Evolutionary conservation across 2,113 vertebrate species (phyloP).

Genomic region (Cebus imitator): DNA sequence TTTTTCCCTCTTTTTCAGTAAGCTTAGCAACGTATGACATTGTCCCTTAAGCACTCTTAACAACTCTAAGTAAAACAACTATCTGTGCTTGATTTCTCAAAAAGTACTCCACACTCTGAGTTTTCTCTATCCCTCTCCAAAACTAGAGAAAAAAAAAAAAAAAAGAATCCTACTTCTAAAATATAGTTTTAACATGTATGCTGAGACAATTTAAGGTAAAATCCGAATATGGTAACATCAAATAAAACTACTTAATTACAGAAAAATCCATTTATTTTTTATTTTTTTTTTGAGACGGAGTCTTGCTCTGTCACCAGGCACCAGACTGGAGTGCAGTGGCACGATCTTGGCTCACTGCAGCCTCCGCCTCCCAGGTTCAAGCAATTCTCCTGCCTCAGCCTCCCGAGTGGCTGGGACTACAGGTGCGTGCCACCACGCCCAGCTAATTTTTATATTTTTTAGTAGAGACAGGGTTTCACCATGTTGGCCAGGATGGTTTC

Average conservation of each 20-base stretch:
- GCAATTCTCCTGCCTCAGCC: no score
- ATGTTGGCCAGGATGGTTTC: no score
- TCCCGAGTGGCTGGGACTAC: no score
- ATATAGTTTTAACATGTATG: not conserved
- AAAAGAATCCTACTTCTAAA: not conserved
- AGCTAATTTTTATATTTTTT: no score
- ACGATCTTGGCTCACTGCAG: no score
- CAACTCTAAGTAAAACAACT: not conserved
- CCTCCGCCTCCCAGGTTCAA: no score
- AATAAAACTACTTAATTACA: constrained; percentile 8
- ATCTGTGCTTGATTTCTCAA: not conserved
- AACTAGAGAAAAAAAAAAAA: not conserved
- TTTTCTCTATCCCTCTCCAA: not conserved
- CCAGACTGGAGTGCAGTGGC: no score
- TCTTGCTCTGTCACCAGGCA: no score
- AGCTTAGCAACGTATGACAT: not conserved
- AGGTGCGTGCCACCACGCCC: no score
- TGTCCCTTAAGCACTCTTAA: not conserved
- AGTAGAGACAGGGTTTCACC: no score
- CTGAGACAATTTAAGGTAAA: constrained; percentile 16
- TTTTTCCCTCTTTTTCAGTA: not conserved
- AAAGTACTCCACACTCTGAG: not conserved
- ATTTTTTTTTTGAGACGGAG: no score
- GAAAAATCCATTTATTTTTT: not conserved
- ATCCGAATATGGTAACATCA: not conserved